Conservation (phyloP, 2,113 vertebrate species). For the Cavia porcellus region DNA sequence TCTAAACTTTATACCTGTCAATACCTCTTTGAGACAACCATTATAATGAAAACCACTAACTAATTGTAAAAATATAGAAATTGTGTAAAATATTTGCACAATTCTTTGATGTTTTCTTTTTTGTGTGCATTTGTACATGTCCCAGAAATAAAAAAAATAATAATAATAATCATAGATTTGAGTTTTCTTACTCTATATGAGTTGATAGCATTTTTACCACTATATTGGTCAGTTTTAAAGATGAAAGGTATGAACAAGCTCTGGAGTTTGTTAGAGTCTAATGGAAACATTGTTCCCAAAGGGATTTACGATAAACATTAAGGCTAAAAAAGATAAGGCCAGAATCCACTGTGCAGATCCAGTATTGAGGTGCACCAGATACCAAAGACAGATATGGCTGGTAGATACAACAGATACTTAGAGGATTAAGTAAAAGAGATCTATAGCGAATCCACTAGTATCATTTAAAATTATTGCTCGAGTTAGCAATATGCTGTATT, state of each 20-base stretch:
- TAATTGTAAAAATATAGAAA: background rate
- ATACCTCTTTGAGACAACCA: background rate
- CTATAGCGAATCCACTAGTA: background rate
- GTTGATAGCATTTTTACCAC: background rate
- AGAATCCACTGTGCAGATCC: fast-evolving
- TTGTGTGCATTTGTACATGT: background rate
- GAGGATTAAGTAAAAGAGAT: background rate
- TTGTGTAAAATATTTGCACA: background rate
- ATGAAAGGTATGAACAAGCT: background rate
- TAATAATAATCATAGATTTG: background rate
- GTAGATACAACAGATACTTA: background rate
- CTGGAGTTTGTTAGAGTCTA: background rate
- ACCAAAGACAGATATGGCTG: too few species aligned
- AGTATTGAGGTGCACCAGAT: background rate
- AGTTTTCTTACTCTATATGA: background rate
- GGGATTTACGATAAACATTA: too few species aligned
- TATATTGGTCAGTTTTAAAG: background rate
- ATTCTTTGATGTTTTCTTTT: background rate
- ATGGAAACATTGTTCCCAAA: background rate
- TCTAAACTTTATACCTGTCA: background rate
- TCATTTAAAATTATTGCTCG: background rate
- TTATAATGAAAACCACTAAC: background rate
- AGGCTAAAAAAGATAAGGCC: background rate
- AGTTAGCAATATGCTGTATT: background rate
- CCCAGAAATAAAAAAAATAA: background rate